Conservation (phyloP, 64 coral and sea anemone genomes). For the Montipora sp. region DNA sequence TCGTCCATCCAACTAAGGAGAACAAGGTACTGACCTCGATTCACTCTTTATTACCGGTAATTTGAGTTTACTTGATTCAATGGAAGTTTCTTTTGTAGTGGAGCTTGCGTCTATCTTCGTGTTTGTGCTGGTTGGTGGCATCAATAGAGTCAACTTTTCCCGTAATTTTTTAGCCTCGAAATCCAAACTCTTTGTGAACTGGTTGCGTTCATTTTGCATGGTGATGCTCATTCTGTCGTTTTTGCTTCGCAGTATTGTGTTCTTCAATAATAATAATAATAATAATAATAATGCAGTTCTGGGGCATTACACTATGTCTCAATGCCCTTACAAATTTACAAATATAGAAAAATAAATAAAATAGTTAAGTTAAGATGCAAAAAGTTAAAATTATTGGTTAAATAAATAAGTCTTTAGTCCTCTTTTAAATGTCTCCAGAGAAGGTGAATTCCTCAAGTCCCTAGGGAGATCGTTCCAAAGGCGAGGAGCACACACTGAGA, state of each 20-base stretch:
- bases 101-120: not conserved
- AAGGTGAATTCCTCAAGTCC: no score
- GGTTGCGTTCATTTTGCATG: slow-evolving; percentile 27
- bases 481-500: no score
- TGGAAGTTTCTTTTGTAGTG: not conserved
- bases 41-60: slow-evolving; percentile 19
- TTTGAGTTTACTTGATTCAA: slow-evolving; percentile 3
- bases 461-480: no score
- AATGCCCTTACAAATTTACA: no score
- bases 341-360: no score
- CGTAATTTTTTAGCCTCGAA: slow-evolving; percentile 43
- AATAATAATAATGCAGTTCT: no score
- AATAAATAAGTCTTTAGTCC: no score
- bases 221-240: slow-evolving; percentile 13
- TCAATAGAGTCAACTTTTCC: not conserved
- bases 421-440: no score
- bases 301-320: no score
- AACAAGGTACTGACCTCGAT: not conserved
- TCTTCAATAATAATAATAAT: no score
- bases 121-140: not conserved
- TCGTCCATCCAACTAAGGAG: not conserved
- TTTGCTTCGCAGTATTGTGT: not conserved
- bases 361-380: no score
- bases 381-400: no score
- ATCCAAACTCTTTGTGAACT: slow-evolving; percentile 14